phyloP scores from a whole-genome alignment of 2,888 invertebrate genomes.

The Folsomia manolachei region DNA sequence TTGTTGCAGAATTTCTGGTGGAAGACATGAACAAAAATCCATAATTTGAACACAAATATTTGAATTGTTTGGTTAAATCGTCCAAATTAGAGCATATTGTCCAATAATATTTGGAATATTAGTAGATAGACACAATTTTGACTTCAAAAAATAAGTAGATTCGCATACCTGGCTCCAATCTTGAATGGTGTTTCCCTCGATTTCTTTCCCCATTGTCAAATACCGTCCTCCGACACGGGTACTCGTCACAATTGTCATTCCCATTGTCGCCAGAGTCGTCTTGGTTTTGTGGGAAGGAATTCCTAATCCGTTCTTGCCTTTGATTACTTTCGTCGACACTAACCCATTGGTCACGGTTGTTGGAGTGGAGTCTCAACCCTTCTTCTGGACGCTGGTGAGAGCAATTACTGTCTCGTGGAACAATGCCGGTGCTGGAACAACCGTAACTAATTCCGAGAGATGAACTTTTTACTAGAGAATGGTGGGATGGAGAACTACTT shows the following conservation, averaged over 20 bases:
- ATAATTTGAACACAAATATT: too few species aligned
- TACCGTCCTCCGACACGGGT: not conserved
- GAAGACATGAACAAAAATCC: too few species aligned
- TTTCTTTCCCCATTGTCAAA: too few species aligned
- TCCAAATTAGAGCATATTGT: too few species aligned
- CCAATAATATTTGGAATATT: too few species aligned
- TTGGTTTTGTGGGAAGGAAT: not conserved
- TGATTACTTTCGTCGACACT: not conserved
- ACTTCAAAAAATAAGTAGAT: too few species aligned
- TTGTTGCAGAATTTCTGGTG: too few species aligned
- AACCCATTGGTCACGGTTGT: not conserved
- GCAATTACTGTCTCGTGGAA: not conserved
- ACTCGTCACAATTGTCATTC: not conserved
- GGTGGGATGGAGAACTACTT: not conserved
- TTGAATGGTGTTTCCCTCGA: not conserved
- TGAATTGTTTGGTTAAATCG: too few species aligned
- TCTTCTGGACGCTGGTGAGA: not conserved
- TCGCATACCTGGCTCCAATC: too few species aligned
- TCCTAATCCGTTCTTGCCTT: too few species aligned
- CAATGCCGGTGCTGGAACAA: not conserved
- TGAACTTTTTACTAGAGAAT: not conserved
- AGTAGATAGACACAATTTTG: too few species aligned
- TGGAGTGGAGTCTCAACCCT: not conserved
- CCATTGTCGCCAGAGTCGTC: not conserved
- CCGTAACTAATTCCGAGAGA: not conserved